Evolutionary conservation across 2,888 invertebrate species (phyloP).

Genomic region (Germaria angustata): DNA sequence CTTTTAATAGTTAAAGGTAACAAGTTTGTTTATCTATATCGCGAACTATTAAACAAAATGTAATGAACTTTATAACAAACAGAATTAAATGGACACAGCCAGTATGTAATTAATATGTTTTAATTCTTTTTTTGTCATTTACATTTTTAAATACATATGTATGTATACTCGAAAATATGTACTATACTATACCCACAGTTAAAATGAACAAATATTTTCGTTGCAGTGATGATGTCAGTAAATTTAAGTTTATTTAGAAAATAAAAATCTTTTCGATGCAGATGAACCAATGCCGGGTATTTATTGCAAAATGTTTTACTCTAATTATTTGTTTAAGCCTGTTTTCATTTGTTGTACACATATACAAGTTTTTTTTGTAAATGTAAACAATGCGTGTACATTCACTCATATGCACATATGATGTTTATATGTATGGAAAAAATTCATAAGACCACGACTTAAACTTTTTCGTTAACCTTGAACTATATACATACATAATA

Average conservation of each 20-base stretch:
- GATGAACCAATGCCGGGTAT: not conserved
- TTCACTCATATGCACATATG: not conserved
- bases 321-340: too few relatives aligned
- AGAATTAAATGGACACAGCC: too few relatives aligned
- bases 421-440: not conserved
- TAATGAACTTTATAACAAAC: too few relatives aligned
- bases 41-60: too few relatives aligned
- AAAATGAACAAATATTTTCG: not conserved
- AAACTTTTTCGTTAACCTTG: slow-evolving; percentile 32
- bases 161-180: too few relatives aligned
- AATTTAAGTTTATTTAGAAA: not conserved
- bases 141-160: not conserved
- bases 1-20: too few relatives aligned
- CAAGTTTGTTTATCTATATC: too few relatives aligned
- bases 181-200: too few relatives aligned
- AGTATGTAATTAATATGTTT: too few relatives aligned
- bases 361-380: not conserved
- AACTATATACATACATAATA: too few relatives aligned
- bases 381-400: slow-evolving; percentile 21
- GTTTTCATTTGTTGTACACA: not conserved
- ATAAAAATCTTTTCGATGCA: not conserved
- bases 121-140: not conserved
- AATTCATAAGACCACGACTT: not conserved
- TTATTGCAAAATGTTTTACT: too few relatives aligned
- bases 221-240: slow-evolving; percentile 18